These are phyloP conservation scores for Petaurus breviceps DNA, from an alignment of 2,113 vertebrate species.

Conservation along the genomic window DNA sequence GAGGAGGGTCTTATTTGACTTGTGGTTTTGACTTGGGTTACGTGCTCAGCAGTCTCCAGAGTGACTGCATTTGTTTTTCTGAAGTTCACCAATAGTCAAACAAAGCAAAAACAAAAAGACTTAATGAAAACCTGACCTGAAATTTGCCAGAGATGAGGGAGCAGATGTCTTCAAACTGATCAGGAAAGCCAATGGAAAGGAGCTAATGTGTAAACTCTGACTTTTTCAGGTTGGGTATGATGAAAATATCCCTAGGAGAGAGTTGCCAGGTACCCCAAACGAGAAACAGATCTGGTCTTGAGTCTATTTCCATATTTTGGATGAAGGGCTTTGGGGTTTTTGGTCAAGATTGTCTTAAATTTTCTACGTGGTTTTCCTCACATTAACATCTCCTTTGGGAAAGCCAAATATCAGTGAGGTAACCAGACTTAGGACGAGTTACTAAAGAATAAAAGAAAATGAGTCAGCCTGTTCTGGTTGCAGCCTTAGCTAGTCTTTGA, in stretches of 20 bases:
- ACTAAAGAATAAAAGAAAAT: background rate
- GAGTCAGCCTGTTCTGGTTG: background rate
- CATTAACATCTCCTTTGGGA: slow-evolving; percentile 18
- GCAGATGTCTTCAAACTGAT: background rate
- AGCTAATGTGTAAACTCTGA: no score
- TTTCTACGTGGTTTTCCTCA: background rate
- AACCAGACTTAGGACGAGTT: background rate
- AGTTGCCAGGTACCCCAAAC: background rate
- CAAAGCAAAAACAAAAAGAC: background rate
- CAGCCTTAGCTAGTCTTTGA: background rate
- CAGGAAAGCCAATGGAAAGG: background rate
- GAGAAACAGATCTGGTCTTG: background rate
- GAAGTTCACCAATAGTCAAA: background rate
- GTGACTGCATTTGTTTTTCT: background rate
- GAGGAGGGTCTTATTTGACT: background rate
- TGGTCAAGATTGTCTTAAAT: slow-evolving; percentile 18
- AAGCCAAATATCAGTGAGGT: slow-evolving; percentile 21
- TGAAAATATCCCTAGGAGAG: background rate
- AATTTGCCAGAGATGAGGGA: background rate
- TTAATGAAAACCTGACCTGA: background rate
- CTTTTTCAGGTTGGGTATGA: background rate
- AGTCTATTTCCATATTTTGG: background rate
- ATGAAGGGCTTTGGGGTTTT: background rate
- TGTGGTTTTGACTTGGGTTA: background rate
- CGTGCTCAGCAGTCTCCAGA: background rate